Conservation (phyloP, 2,797 vertebrate genomes). For the Mus spretus region DNA sequence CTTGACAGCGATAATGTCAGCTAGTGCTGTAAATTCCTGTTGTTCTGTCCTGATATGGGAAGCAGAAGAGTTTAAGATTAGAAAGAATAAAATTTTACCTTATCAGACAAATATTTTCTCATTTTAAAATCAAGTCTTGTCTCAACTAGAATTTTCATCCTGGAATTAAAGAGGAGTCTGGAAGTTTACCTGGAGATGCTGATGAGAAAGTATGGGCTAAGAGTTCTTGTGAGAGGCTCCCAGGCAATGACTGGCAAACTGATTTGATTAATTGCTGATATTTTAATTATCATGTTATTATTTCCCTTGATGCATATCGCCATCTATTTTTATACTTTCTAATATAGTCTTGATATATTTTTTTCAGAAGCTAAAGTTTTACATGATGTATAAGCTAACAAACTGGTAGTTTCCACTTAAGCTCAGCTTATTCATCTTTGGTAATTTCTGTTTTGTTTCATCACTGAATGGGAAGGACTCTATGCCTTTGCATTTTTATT, state of each 20-base stretch:
- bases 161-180: not conserved
- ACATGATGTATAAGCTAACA: not conserved
- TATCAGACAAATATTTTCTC: not conserved
- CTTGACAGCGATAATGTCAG: not conserved
- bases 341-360: not conserved
- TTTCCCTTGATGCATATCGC: not conserved
- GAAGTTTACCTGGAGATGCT: conserved; percentile 6
- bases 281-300: not conserved
- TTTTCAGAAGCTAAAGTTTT: conserved; percentile 27
- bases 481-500: not conserved
- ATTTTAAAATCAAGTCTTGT: not conserved
- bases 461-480: not conserved
- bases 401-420: conserved; percentile 10
- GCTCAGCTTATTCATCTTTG: not conserved
- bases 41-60: not conserved
- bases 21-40: not conserved
- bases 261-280: not conserved
- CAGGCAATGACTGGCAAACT: not conserved
- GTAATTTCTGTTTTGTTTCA: not conserved
- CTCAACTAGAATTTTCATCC: not conserved
- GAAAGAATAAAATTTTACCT: not conserved
- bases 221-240: not conserved
- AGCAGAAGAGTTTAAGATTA: conserved; percentile 29
- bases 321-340: not conserved
- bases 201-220: not conserved